Evolutionary conservation across 1,140 invertebrate genomes (phyloP).

Genomic region (Campoletis sonorensis): DNA sequence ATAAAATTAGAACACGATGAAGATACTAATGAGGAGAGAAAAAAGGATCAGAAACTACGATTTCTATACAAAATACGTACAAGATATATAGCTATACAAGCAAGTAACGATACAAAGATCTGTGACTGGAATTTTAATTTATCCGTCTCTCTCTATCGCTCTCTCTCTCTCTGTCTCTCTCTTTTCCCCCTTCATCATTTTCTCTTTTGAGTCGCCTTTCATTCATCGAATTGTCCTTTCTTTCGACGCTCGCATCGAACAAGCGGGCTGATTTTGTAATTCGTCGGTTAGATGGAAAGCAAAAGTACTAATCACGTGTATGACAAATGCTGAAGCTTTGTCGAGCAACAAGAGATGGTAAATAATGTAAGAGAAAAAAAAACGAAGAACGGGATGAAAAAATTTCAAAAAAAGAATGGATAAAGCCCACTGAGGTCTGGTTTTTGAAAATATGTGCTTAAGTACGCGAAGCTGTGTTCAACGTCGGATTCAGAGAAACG

Average conservation of each 20-base stretch:
- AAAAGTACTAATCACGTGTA: not conserved
- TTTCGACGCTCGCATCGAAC: not conserved
- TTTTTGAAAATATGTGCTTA: too few relatives aligned
- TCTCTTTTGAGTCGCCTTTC: not conserved
- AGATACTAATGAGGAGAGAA: slow-evolving; percentile 32
- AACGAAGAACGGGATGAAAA: not conserved
- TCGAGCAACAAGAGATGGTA: not conserved
- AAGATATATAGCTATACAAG: not conserved
- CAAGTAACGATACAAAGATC: not conserved
- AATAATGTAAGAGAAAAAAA: slow-evolving; percentile 1
- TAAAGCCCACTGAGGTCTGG: too few relatives aligned
- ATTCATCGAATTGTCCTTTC: not conserved
- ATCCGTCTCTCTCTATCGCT: not conserved
- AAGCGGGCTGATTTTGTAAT: slow-evolving; percentile 13
- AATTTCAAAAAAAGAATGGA: not conserved
- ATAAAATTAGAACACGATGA: slow-evolving; percentile 35
- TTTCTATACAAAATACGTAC: not conserved
- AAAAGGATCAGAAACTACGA: not conserved
- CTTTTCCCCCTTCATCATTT: not conserved
- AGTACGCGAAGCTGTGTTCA: not conserved
- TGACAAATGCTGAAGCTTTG: not conserved
- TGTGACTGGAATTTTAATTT: slow-evolving; percentile 34
- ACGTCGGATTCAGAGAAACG: not conserved
- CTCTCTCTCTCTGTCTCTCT: not conserved
- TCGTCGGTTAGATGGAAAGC: not conserved